phyloP scores from a whole-genome alignment of 2,888 invertebrate genomes.

The Pammene fasciana region DNA sequence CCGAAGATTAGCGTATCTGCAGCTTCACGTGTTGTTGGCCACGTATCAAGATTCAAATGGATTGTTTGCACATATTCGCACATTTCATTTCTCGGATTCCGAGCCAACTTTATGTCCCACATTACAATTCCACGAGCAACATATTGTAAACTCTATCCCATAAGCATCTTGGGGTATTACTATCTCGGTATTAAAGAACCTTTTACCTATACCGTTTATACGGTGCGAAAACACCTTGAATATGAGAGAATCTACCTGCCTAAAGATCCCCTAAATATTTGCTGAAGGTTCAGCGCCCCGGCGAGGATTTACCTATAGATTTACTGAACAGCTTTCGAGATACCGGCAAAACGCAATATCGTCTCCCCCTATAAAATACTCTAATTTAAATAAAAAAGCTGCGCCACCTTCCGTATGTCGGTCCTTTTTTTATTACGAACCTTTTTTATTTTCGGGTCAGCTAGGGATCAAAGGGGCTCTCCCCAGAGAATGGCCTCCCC shows the following conservation, averaged over 20 bases:
- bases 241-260: constrained; percentile 39
- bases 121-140: constrained; percentile 11
- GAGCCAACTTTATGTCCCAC: constrained; percentile 28
- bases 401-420: constrained; percentile 84
- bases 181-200: constrained; percentile 47
- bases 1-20: constrained; percentile 57
- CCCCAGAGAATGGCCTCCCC: constrained; percentile 69
- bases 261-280: constrained; percentile 61
- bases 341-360: constrained; percentile 82
- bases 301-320: constrained; percentile 67
- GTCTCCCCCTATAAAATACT: constrained; percentile 82
- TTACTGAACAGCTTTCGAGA: constrained; percentile 72
- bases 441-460: constrained; percentile 84
- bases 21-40: constrained; percentile 63
- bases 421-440: constrained; percentile 82
- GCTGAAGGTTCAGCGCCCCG: constrained; percentile 65
- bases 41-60: constrained; percentile 67
- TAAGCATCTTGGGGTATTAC: constrained; percentile 50
- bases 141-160: constrained; percentile 26
- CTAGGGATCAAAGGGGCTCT: constrained; percentile 82
- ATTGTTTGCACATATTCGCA: constrained; percentile 61
- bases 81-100: constrained; percentile 42
- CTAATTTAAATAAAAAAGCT: constrained; percentile 84
- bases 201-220: constrained; percentile 53
- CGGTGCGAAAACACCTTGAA: constrained; percentile 54